phyloP scores from a whole-genome alignment of 2,113 vertebrate species.

The Speoplatyrhinus poulsoni region DNA sequence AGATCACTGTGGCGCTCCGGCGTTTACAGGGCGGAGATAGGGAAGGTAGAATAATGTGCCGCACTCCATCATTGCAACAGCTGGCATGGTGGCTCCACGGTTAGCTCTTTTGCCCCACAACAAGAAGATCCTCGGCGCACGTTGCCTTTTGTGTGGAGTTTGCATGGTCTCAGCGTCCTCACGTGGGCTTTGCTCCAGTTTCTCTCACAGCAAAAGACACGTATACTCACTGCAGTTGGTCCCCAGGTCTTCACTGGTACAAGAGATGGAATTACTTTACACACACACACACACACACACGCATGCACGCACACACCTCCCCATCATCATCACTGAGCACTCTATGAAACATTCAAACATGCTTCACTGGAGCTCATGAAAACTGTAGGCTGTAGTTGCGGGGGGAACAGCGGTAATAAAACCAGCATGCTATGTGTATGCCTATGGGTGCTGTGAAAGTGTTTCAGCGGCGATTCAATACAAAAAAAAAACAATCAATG shows the following conservation, averaged over 20 bases:
- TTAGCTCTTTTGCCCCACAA: too few species aligned
- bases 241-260: background rate
- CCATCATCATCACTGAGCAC: background rate
- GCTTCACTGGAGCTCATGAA: constrained; percentile 5
- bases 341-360: constrained; percentile 21
- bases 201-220: background rate
- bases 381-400: background rate
- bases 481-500: too few species aligned
- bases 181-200: background rate
- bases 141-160: too few species aligned
- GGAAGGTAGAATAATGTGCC: background rate
- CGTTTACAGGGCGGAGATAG: background rate
- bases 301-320: background rate
- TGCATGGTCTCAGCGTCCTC: too few species aligned
- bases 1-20: too few species aligned
- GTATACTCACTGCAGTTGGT: too few species aligned
- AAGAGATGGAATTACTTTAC: constrained; percentile 8
- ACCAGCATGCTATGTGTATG: background rate
- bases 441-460: background rate
- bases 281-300: constrained; percentile 27
- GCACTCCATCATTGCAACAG: too few species aligned
- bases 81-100: too few species aligned
- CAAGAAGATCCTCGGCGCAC: too few species aligned
- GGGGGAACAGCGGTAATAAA: background rate
- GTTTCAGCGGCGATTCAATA: background rate